These are phyloP conservation scores for Drosophila helvetica DNA, from an alignment of 2,888 invertebrate genomes.

Conservation along the genomic window DNA sequence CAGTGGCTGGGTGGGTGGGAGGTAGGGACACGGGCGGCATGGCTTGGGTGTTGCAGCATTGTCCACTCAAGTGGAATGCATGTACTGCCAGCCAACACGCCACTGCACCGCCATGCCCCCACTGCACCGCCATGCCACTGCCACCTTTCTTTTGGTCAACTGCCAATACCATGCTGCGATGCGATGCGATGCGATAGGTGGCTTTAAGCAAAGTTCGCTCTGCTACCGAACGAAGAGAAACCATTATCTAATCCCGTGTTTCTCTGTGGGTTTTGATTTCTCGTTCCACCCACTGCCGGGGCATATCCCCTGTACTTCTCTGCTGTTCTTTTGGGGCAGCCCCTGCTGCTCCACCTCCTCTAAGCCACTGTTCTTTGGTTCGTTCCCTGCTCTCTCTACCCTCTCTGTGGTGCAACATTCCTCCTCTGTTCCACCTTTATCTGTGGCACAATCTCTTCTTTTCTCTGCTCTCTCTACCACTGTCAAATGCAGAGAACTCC, in stretches of 20 bases:
- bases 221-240: constrained; percentile 23
- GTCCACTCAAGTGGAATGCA: constrained; percentile 62
- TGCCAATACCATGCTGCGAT: constrained; percentile 55
- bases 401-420: not conserved
- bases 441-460: constrained; percentile 1
- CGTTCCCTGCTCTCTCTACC: not conserved
- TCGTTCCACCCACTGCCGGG: not conserved
- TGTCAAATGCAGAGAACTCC: constrained; percentile 35
- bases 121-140: not conserved
- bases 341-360: not conserved
- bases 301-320: not conserved
- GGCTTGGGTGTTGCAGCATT: constrained; percentile 41
- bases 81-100: constrained; percentile 31
- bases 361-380: too few relatives aligned
- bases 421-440: constrained; percentile 2
- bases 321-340: constrained; percentile 3
- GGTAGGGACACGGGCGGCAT: not conserved
- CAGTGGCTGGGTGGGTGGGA: constrained; percentile 5
- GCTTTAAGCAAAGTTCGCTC: constrained; percentile 40
- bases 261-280: not conserved
- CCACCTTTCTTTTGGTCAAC: constrained; percentile 55
- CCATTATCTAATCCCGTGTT: constrained; percentile 52
- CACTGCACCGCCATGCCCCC: constrained; percentile 12
- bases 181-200: constrained; percentile 11
- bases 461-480: constrained; percentile 16